Conservation (phyloP, 2,888 invertebrate genomes). For the Chouioia cunea region DNA sequence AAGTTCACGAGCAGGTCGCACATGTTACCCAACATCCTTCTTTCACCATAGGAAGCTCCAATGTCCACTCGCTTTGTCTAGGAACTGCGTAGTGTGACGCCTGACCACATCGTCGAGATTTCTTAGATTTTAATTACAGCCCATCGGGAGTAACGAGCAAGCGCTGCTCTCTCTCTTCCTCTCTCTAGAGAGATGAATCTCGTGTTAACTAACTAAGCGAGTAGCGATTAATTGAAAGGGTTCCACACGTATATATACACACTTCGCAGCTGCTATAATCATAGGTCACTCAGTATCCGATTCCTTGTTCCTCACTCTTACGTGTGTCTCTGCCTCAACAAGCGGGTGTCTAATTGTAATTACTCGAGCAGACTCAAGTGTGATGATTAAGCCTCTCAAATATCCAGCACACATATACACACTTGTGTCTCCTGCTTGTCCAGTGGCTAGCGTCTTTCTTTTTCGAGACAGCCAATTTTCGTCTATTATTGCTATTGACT, state of each 20-base stretch:
- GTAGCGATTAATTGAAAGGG: slow-evolving; percentile 49
- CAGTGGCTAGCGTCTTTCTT: slow-evolving; percentile 13
- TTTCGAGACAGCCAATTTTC: slow-evolving; percentile 19
- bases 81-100: too few species aligned
- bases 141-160: background rate
- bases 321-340: slow-evolving; percentile 22
- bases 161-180: too few species aligned
- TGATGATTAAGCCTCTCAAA: slow-evolving; percentile 66
- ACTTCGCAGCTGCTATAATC: slow-evolving; percentile 23
- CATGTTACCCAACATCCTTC: background rate
- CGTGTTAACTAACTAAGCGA: slow-evolving; percentile 54
- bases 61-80: slow-evolving; percentile 35
- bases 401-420: slow-evolving; percentile 51
- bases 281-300: slow-evolving; percentile 41
- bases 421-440: slow-evolving; percentile 30
- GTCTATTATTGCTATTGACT: slow-evolving; percentile 23
- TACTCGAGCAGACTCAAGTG: slow-evolving; percentile 66
- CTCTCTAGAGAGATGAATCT: slow-evolving; percentile 59
- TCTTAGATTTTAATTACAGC: slow-evolving; percentile 46
- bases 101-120: slow-evolving; percentile 9
- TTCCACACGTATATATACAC: slow-evolving; percentile 11
- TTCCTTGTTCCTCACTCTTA: slow-evolving; percentile 30
- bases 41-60: background rate
- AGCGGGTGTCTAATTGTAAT: slow-evolving; percentile 67
- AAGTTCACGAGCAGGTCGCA: background rate